These are phyloP conservation scores for Drosophila miranda DNA, from an alignment of 1,140 invertebrate species.

Conservation along the genomic window DNA sequence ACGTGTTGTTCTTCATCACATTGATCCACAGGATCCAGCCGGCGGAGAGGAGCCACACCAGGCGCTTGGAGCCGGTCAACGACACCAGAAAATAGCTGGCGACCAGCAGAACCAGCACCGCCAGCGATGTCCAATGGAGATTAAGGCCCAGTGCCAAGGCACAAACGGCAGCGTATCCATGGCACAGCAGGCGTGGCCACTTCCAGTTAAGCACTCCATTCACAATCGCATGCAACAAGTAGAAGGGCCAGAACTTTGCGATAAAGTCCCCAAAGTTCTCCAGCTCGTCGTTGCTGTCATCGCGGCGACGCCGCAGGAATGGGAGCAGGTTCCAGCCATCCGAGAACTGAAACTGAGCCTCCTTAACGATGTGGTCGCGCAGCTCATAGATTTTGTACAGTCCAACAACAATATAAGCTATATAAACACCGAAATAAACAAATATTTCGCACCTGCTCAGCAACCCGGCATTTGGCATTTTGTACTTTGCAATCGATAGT, in stretches of 20 bases:
- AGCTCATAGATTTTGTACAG: constrained; percentile 64
- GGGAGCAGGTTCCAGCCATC: constrained; percentile 52
- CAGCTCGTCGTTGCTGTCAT: constrained; percentile 73
- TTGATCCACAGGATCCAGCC: constrained; percentile 67
- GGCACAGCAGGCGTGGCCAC: constrained; percentile 12
- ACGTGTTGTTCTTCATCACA: constrained; percentile 59
- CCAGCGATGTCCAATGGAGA: constrained; percentile 52
- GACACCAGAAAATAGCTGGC: constrained; percentile 55
- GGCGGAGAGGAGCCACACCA: constrained; percentile 56
- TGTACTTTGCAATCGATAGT: constrained; percentile 22
- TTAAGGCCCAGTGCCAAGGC: constrained; percentile 38
- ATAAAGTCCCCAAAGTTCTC: constrained; percentile 73
- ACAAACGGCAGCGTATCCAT: constrained; percentile 42
- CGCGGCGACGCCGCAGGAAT: constrained; percentile 36
- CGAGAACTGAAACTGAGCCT: constrained; percentile 54
- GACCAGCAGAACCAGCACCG: constrained; percentile 36
- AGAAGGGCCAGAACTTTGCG: constrained; percentile 59
- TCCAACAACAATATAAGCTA: constrained; percentile 63
- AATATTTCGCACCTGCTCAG: constrained; percentile 60
- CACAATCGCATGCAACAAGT: constrained; percentile 59
- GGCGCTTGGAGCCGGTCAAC: constrained; percentile 25
- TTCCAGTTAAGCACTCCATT: constrained; percentile 25
- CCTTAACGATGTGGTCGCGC: constrained; percentile 42
- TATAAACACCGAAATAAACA: constrained; percentile 64
- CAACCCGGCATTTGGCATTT: constrained; percentile 37